Evolutionary conservation across 1,140 invertebrate species (phyloP).

Genomic region (Drosophila seguyi): DNA sequence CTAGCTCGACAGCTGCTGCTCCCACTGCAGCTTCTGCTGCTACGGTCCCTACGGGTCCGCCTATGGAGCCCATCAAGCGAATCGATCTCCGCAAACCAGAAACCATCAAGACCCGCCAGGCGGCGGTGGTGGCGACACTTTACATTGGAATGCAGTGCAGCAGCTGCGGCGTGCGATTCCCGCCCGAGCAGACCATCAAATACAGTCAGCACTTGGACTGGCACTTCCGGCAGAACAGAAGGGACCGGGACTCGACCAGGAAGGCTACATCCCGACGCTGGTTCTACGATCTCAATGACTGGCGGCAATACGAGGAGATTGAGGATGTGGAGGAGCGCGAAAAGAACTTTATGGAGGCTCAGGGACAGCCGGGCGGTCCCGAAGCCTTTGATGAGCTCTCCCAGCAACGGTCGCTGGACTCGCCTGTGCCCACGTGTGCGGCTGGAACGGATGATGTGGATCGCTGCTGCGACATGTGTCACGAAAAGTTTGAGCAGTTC

Average conservation of each 20-base stretch:
- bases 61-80: slow-evolving; percentile 86
- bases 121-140: slow-evolving; percentile 88
- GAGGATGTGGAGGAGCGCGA: slow-evolving; percentile 96
- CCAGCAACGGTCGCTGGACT: slow-evolving; percentile 74
- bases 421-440: slow-evolving; percentile 75
- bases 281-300: slow-evolving; percentile 96
- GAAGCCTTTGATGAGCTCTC: slow-evolving; percentile 85
- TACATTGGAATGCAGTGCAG: slow-evolving; percentile 97
- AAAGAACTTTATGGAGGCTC: slow-evolving; percentile 95
- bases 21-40: slow-evolving; percentile 40
- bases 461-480: slow-evolving; percentile 93
- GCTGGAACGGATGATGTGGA: slow-evolving; percentile 87
- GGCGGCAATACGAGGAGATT: slow-evolving; percentile 97
- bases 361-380: slow-evolving; percentile 87
- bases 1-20: slow-evolving; percentile 68
- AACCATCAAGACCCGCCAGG: slow-evolving; percentile 91
- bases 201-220: slow-evolving; percentile 98
- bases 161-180: slow-evolving; percentile 96
- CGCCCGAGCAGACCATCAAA: slow-evolving; percentile 93
- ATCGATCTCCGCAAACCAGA: slow-evolving; percentile 89
- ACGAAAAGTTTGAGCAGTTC: slow-evolving; percentile 96
- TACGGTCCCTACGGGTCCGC: slow-evolving; percentile 53
- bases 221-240: slow-evolving; percentile 97
- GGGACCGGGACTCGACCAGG: slow-evolving; percentile 93
- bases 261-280: slow-evolving; percentile 93